A percentile compares a stretch with the other conserved stretches of the same genome.
Conservation (phyloP, 2,113 vertebrate species). For the Thomomys bottae region DNA sequence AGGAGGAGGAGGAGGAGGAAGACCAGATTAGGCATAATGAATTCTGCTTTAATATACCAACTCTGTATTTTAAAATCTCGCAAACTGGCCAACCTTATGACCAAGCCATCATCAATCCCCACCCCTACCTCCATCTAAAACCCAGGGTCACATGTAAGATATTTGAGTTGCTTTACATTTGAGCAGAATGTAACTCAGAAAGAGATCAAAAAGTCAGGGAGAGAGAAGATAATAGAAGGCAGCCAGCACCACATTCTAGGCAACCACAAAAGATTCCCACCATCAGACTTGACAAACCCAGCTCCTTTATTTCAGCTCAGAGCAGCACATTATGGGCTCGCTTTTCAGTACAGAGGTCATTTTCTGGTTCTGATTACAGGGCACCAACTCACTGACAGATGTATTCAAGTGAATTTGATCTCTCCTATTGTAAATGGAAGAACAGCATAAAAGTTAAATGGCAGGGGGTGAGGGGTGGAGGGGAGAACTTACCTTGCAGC, state of each 20-base stretch:
- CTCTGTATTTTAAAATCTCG: conserved; percentile 27
- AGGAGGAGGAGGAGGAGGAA: too few species aligned
- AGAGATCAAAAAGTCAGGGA: conserved; percentile 51
- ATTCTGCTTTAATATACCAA: not conserved
- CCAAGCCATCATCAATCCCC: not conserved
- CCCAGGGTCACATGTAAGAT: not conserved
- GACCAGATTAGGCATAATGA: not conserved
- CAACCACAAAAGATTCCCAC: conserved; percentile 50
- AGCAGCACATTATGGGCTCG: conserved; percentile 52
- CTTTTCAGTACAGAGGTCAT: conserved; percentile 68
- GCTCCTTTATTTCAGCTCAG: conserved; percentile 60
- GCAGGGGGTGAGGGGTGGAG: not conserved
- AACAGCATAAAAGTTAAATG: conserved; percentile 55
- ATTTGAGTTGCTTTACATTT: conserved; percentile 22
- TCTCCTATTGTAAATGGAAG: conserved; percentile 61
- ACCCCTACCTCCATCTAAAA: not conserved
- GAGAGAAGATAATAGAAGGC: conserved; percentile 24
- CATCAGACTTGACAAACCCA: conserved; percentile 24
- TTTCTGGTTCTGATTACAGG: conserved; percentile 78
- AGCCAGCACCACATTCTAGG: not conserved
- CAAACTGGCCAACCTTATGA: not conserved
- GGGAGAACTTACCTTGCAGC: conserved; percentile 42
- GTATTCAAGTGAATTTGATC: conserved; percentile 68
- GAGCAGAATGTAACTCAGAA: conserved; percentile 44
- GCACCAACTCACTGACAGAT: conserved; percentile 46